Base-by-base conservation (phyloP, 1,140 invertebrate species). In the Zophobas atratus region DNA sequence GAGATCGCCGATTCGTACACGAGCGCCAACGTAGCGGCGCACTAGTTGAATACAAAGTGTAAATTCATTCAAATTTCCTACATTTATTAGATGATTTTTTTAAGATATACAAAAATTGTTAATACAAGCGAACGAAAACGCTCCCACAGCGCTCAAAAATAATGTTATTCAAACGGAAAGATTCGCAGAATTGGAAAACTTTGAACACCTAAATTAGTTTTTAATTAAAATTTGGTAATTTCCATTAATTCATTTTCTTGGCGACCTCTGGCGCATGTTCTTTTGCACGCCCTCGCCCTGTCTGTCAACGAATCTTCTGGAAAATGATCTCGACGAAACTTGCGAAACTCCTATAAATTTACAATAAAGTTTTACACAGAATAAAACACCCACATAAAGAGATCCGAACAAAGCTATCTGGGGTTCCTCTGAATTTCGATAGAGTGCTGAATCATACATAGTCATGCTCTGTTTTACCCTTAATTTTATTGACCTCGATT, bases 41-140 rank as follows among this genome's bases (percentile, higher is more conserved):
- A 49, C 36, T 67, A 76, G 55, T 67, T 67, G 74, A 76, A 76
- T 76, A 63, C 56, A 76, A 76, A 76, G 56, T 76, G 74, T 49
- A 76, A 76, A 76, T 76, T 76, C 74, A 76, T 76, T 76, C 74
- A 76, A 76, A 76, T 76, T 63, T 76, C 41, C 33, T 46, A 76
- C 74, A 67, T 76, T 76, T 76, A 76, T 76, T 63, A 57, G 48
- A 60, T 43, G 43, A 51, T 76, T 76, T 76, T 73, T 60, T 63
- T 49, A 76, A 76, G 71, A 73, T 53, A 53, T 53, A 43, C 34
- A 2, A 43, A 55, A 43, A 55, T 39, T 73, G 71, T 53, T 67
- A 67, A 67, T 67, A 67, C 60, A 43, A 67, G 6, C n/a, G 49
- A 51, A 51, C 49, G 49, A 51, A 4, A 51, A 46, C 6, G 43